Base-by-base conservation (phyloP, 2,797 vertebrate genomes). In the Xyrichtys novacula region DNA sequence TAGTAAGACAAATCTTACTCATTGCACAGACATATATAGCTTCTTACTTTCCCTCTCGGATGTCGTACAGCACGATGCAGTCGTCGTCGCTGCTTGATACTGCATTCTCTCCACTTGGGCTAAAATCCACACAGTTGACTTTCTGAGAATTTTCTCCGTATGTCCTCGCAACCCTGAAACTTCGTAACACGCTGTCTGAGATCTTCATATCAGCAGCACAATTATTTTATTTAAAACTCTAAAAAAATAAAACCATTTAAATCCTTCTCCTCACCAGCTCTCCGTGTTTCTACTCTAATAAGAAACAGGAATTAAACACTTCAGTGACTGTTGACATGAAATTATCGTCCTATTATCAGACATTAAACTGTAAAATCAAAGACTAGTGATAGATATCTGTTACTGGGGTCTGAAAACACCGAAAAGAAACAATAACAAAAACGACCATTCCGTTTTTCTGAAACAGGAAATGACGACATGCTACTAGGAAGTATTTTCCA, bases 81-180 rank as follows among this genome's bases (percentile, higher is more conserved):
- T 98, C 96, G 62, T 97, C 96, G 86, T 98, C 95, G 84, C 96
- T 97, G 89, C 96, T 96, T 42, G 96, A 96, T 62, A 98, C 92
- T 16, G 95, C 95, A n/a, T 93, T 94, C 86, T 98, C 96, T 8
- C 96, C 96, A 34, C 95, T 95, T 4, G 95, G 93, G 63, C 95
- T 96, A 86, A 95, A 97, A 76, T 97, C 96, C 66, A 97, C 95
- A 87, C 96, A 98, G 84, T 97, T 98, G 36, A 98, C 93, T 76
- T 96, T 96, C 76, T 95, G 90, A 10, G 94, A 91, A 70, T 96
- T 96, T 71, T 96, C 93, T 23, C 92, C 92, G 60, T 96, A 97
- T 1, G 94, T 95, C 88, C 96, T 95, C n/a, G 96, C 96, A 52
- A 98, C 95, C 74, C 96, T 94, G 88, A 96, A 97, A 85, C 94